Evolutionary conservation across 2,113 vertebrate species (phyloP), one percentile per base, ranked within the genome.

Genomic region (Lepus americanus): DNA sequence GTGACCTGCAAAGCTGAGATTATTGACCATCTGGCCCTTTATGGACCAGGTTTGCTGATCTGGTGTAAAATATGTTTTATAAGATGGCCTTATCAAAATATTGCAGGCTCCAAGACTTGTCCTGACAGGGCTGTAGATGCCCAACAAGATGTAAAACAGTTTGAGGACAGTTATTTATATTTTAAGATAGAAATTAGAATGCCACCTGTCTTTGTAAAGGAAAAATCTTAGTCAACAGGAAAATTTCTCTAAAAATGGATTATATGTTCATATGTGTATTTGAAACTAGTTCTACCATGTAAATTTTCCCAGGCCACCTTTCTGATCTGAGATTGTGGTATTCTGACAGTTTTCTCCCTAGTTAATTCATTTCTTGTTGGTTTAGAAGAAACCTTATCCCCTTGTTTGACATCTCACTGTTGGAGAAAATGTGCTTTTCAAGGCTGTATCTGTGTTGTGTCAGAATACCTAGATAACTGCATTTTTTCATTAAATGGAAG

Each of bases 111-210:
- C 79, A 67, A 74, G 79, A 90, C 63, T 16, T 51, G 39, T 51
- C 9, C 20, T 22, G 17, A 9, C 9, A 92, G 27, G 1, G 23
- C 64, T 78, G 25, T 73, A 64, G 55, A 39, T 55, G 31, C 51
- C 72, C 10, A 79, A 55, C n/a, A 83, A 27, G 5, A 31, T 81
- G 11, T 6, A 61, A 87, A 31, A 74, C 16, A 59, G 53, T 88
- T 88, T 92, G 22, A 83, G 72, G 59, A 25, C 13, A 82, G 31
- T 74, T 89, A 73, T 55, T 70, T 89, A 39, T 64, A 77, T 51
- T 87, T 78, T 76, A 72, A 87, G 59, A 33, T 84, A 69, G 73
- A 92, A 84, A 70, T 77, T 59, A 92, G 49, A 92, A 76, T 94
- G 51, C 29, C 5, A 23, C 70, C 29, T 93, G 3, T 80, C 23